Base-by-base conservation (phyloP, 2,888 invertebrate genomes). In the Polydrusus tereticollis region DNA sequence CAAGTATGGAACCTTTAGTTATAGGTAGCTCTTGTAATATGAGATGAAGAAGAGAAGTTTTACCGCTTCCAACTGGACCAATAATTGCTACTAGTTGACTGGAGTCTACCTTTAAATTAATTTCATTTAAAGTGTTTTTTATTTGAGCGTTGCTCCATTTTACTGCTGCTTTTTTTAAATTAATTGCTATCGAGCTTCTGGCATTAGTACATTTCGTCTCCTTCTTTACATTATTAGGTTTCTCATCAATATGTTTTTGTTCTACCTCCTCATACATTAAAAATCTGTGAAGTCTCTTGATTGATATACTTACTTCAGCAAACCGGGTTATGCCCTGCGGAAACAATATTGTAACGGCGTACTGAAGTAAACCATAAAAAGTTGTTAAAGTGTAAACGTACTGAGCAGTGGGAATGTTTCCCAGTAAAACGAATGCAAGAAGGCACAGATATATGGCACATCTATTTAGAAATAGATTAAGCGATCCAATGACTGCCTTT, bases 371-470 rank as follows among this genome's bases (percentile, higher is more conserved):
- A 80, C 93, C 93, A 81, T 90, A 93, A 84, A 92, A 93, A 78
- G 92, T 92, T 7, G 93, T 91, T 78, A 92, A 87, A 0, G 93
- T 90, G 83, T 93, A 93, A 0, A 92, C 91, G 80, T 91, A 89
- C 65, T 90, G 90, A 0, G 90, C 88, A 8, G 86, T 85, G 74
- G 87, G 79, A 12, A 76, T 75, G 65, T 86, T 80, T 20, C 92
- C 93, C 74, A 90, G 85, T 0, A 94, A 86, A 8, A 93, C 91
- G 80, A 92, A 94, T 0, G 92, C 89, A 29, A 94, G 86, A 59
- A 97, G 88, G 1, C 94, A 94, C 63, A 94, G 89, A 82, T 93
- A 94, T n/a, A 96, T 87, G 0, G 96, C 93, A 50, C 95, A 89
- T 76, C 96, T 91, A 79, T 94, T 93, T 0, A 95, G 93, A 82